Conservation (phyloP, 2,797 vertebrate genomes). For the Taenioides sp. region DNA sequence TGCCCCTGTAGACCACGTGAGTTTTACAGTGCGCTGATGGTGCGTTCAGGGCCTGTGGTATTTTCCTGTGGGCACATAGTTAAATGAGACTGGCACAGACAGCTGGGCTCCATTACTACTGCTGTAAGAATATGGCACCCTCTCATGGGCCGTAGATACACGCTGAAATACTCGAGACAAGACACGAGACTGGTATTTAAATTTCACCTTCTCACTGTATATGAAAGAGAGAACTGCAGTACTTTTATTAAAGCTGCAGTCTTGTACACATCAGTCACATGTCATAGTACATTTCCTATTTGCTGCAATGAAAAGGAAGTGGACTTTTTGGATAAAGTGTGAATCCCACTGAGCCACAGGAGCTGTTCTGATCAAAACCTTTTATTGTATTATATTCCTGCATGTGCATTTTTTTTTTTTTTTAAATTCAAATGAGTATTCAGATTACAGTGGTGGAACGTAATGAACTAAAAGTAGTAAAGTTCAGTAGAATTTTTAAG, state of each 20-base stretch:
- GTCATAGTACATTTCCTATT: constrained; percentile 60
- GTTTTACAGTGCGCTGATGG: constrained; percentile 72
- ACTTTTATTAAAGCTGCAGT: constrained; percentile 52
- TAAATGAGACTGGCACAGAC: constrained; percentile 83
- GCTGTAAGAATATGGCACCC: constrained; percentile 62
- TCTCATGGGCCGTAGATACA: constrained; percentile 34
- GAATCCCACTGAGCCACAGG: constrained; percentile 38
- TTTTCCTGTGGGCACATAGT: constrained; percentile 77
- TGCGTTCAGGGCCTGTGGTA: constrained; percentile 66
- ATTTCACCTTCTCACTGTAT: constrained; percentile 29
- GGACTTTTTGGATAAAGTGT: constrained; percentile 62
- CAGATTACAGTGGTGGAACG: too few relatives aligned
- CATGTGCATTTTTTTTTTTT: constrained; percentile 27
- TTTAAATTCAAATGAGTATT: too few relatives aligned
- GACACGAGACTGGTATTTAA: constrained; percentile 3
- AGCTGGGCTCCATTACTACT: constrained; percentile 96
- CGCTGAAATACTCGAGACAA: constrained; percentile 23
- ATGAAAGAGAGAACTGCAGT: constrained; percentile 49
- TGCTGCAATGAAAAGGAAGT: constrained; percentile 47
- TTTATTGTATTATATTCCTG: constrained; percentile 46
- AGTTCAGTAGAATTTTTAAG: too few relatives aligned
- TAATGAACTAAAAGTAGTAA: too few relatives aligned
- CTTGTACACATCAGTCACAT: constrained; percentile 46
- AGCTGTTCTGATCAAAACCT: constrained; percentile 52
- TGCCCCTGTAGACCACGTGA: constrained; percentile 42